Conservation (phyloP, 1,140 invertebrate species). For the Drosophila malerkotliana region DNA sequence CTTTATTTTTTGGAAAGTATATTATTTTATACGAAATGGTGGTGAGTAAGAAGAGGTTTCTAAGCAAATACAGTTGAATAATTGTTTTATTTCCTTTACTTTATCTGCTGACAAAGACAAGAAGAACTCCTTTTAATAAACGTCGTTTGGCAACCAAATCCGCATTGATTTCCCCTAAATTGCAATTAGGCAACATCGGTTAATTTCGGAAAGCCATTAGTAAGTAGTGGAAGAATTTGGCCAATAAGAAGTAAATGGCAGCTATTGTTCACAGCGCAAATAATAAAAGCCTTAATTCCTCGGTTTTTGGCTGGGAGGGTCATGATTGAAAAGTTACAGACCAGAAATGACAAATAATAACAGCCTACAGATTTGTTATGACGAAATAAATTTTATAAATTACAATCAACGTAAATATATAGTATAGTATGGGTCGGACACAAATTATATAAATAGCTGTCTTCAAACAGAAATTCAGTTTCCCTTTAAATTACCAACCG, state of each 20-base stretch:
- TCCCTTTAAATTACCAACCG: constrained; percentile 1
- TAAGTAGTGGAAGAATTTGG: not conserved
- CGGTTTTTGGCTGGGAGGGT: not conserved
- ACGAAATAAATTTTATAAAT: not conserved
- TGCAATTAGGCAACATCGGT: not conserved
- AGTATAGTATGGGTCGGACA: not conserved
- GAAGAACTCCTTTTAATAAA: not conserved
- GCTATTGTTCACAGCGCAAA: not conserved
- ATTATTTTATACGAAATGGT: too few relatives aligned
- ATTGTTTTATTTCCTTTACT: not conserved
- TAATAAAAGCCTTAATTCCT: not conserved
- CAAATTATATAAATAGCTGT: not conserved
- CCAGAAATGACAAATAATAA: not conserved
- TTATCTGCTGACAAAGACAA: not conserved
- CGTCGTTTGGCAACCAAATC: not conserved
- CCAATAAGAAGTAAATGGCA: not conserved
- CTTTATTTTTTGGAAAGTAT: too few relatives aligned
- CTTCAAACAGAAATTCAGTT: not conserved
- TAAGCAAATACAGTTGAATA: not conserved
- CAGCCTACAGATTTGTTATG: not conserved
- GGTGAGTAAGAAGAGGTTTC: not conserved
- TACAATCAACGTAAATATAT: not conserved
- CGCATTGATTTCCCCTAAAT: constrained; percentile 1
- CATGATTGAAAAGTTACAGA: not conserved
- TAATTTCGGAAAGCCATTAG: not conserved